phyloP scores from a whole-genome alignment of 2,888 invertebrate genomes.

The Euproctis similis region DNA sequence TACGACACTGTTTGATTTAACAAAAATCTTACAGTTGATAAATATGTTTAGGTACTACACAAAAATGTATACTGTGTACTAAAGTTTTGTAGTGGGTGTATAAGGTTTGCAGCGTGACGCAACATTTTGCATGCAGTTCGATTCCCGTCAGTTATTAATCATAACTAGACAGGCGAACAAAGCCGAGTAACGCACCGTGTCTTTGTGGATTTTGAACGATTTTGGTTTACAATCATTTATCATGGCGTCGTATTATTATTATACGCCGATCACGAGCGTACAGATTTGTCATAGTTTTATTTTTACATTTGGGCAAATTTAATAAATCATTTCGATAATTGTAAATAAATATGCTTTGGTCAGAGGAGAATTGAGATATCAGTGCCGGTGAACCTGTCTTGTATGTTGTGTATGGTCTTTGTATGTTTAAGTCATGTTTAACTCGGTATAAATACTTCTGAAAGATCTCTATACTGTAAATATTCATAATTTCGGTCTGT shows the following conservation, averaged over 20 bases:
- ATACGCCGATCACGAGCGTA: conserved; percentile 53
- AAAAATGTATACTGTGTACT: conserved; percentile 28
- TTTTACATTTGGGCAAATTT: too few relatives aligned
- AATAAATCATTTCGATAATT: too few relatives aligned
- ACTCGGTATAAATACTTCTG: too few relatives aligned
- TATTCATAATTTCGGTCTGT: too few relatives aligned
- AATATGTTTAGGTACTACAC: neutral
- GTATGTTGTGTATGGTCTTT: too few relatives aligned
- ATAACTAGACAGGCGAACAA: conserved; percentile 62
- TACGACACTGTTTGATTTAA: conserved; percentile 1
- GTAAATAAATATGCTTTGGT: too few relatives aligned
- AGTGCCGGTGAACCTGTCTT: too few relatives aligned
- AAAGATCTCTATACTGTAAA: too few relatives aligned
- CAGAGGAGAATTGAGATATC: too few relatives aligned
- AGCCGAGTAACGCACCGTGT: conserved; percentile 71
- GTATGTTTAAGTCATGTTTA: too few relatives aligned
- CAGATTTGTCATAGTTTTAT: conserved; percentile 17
- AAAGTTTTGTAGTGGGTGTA: conserved; percentile 17
- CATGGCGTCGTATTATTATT: conserved; percentile 50
- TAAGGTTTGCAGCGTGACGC: conserved; percentile 53
- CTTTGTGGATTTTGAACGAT: conserved; percentile 71
- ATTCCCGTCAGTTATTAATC: conserved; percentile 57
- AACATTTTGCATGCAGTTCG: conserved; percentile 67
- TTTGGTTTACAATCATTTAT: conserved; percentile 69
- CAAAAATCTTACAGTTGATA: conserved; percentile 15